phyloP scores from a whole-genome alignment of 2,888 invertebrate species.

The Tanypteryx hageni region DNA sequence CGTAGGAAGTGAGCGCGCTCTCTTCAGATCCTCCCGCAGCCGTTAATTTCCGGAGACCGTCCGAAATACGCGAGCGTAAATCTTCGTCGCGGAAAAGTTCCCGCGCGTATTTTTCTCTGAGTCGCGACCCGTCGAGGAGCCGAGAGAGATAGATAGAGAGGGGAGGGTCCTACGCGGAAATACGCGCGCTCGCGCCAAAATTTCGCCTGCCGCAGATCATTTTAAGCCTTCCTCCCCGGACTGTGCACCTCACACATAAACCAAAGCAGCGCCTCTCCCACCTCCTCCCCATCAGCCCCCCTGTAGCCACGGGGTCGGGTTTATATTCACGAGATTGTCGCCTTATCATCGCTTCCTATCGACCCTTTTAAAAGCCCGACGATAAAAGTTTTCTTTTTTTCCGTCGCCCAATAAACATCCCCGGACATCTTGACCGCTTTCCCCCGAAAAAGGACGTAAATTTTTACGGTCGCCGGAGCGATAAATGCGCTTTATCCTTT shows the following conservation, averaged over 20 bases:
- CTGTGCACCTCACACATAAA: no score
- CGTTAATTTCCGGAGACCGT: not conserved
- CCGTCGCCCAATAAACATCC: not conserved
- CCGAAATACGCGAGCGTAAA: not conserved
- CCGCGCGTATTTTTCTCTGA: not conserved
- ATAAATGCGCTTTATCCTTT: not conserved
- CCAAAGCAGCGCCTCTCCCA: no score
- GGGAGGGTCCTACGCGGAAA: no score
- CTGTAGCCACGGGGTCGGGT: not conserved
- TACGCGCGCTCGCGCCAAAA: no score
- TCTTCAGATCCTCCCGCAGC: not conserved
- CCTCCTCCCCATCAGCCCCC: not conserved
- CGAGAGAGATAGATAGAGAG: not conserved
- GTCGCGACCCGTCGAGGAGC: not conserved
- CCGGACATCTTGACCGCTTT: not conserved
- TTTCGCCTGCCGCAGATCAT: no score
- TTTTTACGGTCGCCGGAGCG: not conserved
- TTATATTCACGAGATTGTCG: not conserved
- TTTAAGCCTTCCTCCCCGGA: no score
- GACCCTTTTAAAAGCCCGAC: not conserved
- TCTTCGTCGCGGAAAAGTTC: not conserved
- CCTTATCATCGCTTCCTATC: conserved; percentile 15
- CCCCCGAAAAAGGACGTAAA: not conserved
- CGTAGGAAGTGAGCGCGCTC: not conserved
- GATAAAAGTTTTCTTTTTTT: not conserved